phyloP scores from a whole-genome alignment of 2,113 vertebrate species.

The Loxodonta africana region DNA sequence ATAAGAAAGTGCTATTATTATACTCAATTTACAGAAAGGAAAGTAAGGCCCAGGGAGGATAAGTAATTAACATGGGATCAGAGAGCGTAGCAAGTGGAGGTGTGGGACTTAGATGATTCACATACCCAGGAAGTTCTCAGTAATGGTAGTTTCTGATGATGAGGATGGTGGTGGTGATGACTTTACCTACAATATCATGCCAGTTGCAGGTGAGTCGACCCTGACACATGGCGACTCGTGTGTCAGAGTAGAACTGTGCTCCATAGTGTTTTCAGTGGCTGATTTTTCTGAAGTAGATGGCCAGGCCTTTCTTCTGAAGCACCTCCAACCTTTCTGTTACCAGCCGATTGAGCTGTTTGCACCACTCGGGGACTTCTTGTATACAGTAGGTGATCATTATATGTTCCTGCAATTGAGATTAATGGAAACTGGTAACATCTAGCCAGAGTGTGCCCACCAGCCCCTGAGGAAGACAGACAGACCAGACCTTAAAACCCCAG shows the following conservation, averaged over 20 bases:
- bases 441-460: fast-evolving
- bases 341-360: no score
- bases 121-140: fast-evolving
- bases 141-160: neutral
- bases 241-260: no score
- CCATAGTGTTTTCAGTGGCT: no score
- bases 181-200: no score
- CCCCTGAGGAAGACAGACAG: neutral
- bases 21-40: neutral
- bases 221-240: no score
- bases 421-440: neutral
- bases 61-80: fast-evolving
- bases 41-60: neutral
- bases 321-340: no score
- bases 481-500: neutral
- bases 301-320: neutral
- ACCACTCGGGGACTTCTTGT: no score
- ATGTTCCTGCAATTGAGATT: neutral
- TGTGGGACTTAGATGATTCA: neutral
- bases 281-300: neutral
- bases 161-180: neutral
- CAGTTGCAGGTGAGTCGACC: no score
- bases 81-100: neutral
- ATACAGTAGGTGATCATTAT: neutral
- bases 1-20: neutral